Evolutionary conservation across 2,797 vertebrate species (phyloP).

Genomic region (Chaenodraco wilsoni): DNA sequence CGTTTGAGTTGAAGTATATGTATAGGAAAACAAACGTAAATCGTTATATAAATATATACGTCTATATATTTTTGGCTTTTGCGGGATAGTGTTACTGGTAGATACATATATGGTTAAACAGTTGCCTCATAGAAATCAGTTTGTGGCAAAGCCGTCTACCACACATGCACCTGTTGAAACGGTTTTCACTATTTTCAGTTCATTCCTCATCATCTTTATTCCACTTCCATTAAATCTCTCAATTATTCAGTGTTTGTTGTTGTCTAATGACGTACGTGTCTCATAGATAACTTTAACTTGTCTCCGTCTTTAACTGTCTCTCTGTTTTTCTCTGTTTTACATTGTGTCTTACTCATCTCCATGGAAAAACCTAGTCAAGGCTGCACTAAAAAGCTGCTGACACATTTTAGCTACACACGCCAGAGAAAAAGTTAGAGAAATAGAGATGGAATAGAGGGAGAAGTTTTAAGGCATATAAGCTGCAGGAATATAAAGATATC

Average conservation of each 20-base stretch:
- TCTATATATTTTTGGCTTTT: background rate
- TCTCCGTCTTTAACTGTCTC: background rate
- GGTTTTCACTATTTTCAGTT: constrained; percentile 1
- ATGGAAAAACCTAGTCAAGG: constrained; percentile 57
- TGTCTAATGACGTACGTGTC: background rate
- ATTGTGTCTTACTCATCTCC: background rate
- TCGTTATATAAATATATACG: too few relatives aligned
- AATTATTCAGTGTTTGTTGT: background rate
- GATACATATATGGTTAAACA: constrained; percentile 4
- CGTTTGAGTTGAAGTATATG: too few relatives aligned
- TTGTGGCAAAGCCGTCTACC: constrained; percentile 13
- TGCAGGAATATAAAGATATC: constrained; percentile 6
- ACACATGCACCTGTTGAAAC: constrained; percentile 9
- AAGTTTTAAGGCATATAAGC: background rate
- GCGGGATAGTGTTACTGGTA: background rate
- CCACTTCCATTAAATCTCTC: background rate
- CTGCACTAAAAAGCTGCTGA: constrained; percentile 13
- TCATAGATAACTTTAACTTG: background rate
- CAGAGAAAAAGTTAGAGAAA: constrained; percentile 21
- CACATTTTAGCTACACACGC: constrained; percentile 16
- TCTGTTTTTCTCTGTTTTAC: background rate
- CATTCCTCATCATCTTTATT: background rate
- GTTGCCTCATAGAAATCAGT: constrained; percentile 4
- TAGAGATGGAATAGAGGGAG: background rate
- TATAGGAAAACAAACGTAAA: too few relatives aligned